Evolutionary conservation across 2,797 vertebrate species (phyloP).

Genomic region (Pangasius larnaudii): DNA sequence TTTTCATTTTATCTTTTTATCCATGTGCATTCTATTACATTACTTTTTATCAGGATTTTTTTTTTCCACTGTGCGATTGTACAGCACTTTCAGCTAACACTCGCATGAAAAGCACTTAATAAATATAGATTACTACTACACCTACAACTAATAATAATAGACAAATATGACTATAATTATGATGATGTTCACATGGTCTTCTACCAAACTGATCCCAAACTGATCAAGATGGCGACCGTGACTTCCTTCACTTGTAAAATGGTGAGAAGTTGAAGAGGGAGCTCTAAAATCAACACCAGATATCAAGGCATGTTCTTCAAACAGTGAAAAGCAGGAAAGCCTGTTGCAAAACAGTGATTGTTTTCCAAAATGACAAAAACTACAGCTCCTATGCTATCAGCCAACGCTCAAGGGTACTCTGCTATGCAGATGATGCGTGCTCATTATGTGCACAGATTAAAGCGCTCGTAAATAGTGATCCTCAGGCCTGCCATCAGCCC

Average conservation of each 20-base stretch:
- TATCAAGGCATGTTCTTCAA: not conserved
- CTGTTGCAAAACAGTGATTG: not conserved
- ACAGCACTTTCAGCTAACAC: not conserved
- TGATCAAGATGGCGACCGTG: not conserved
- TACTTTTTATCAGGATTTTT: no score
- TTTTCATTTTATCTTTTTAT: no score
- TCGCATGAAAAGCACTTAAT: not conserved
- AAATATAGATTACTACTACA: not conserved
- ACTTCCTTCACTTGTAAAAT: not conserved
- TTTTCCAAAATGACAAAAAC: slow-evolving; percentile 29
- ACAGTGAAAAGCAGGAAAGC: no score
- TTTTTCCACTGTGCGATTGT: not conserved
- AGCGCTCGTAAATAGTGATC: slow-evolving; percentile 58
- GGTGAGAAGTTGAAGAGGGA: not conserved
- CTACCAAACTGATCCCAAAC: not conserved
- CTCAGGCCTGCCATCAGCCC: slow-evolving; percentile 55
- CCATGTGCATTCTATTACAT: no score
- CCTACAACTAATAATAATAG: not conserved
- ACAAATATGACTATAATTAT: not conserved
- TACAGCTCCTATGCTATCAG: slow-evolving; percentile 38
- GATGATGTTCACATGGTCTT: not conserved
- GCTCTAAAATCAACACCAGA: slow-evolving; percentile 10
- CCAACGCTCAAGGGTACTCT: slow-evolving; percentile 47
- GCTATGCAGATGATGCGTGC: slow-evolving; percentile 52
- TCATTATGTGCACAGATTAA: slow-evolving; percentile 56